Percentiles rank a stretch among this genome's conserved stretches.
Evolutionary conservation across 2,797 vertebrate genomes (phyloP).

Genomic region (Chromis chromis): DNA sequence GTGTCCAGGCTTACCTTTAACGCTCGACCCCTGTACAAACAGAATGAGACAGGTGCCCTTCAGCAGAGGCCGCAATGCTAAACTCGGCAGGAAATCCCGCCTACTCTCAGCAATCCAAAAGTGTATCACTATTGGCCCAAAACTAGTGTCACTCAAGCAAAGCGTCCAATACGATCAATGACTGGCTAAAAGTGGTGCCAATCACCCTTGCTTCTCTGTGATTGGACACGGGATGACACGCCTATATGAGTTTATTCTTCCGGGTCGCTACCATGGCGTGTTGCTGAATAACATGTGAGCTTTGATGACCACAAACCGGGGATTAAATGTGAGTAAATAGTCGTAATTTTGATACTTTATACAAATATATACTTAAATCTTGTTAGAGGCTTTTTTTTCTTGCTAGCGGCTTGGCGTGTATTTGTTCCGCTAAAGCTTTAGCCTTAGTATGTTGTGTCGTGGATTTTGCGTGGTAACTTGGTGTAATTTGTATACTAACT

Average conservation of each 20-base stretch:
- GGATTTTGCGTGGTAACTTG: background rate
- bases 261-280: conserved; percentile 77
- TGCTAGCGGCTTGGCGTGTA: background rate
- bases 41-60: conserved; percentile 75
- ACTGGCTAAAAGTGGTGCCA: conserved; percentile 45
- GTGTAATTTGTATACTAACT: too few species aligned
- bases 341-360: rapidly evolving
- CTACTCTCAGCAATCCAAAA: rapidly evolving
- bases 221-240: conserved; percentile 62
- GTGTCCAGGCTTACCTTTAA: conserved; percentile 61
- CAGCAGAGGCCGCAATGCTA: conserved; percentile 74
- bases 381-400: rapidly evolving
- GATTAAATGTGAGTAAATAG: conserved; percentile 23
- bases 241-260: conserved; percentile 55
- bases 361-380: background rate
- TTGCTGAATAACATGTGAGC: conserved; percentile 82
- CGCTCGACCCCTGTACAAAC: conserved; percentile 43
- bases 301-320: conserved; percentile 12
- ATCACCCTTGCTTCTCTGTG: conserved; percentile 6
- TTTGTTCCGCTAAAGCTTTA: background rate
- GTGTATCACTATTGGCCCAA: conserved; percentile 27
- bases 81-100: conserved; percentile 75
- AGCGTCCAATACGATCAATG: rapidly evolving
- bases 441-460: background rate
- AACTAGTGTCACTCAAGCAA: background rate